Evolutionary conservation across 2,888 invertebrate species (phyloP).

Genomic region (Hypselothyrea guttata): DNA sequence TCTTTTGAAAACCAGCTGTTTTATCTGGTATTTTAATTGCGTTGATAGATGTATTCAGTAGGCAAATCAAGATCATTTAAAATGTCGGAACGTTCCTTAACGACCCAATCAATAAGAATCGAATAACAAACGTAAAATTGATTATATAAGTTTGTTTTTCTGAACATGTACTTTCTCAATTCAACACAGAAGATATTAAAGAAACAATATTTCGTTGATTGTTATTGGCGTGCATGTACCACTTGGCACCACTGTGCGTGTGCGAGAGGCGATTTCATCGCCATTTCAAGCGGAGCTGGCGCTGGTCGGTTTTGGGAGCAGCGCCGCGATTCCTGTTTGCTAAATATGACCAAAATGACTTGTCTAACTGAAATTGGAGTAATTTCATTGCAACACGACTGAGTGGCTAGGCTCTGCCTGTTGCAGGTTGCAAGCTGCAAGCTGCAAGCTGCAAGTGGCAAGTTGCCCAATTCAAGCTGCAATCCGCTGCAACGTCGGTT

Average conservation of each 20-base stretch:
- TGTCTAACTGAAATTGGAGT: constrained; percentile 76
- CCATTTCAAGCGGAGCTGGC: constrained; percentile 73
- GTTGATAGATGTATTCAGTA: too few relatives aligned
- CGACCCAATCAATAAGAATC: too few relatives aligned
- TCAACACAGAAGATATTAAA: too few relatives aligned
- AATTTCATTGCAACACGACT: constrained; percentile 64
- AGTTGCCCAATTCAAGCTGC: constrained; percentile 11
- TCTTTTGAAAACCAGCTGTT: too few relatives aligned
- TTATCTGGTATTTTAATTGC: too few relatives aligned
- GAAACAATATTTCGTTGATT: too few relatives aligned
- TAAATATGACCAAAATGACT: constrained; percentile 78
- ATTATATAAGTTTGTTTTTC: too few relatives aligned
- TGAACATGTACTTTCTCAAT: too few relatives aligned
- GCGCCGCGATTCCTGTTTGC: constrained; percentile 67
- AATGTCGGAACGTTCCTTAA: too few relatives aligned
- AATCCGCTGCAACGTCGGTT: constrained; percentile 43
- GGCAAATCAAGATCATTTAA: too few relatives aligned
- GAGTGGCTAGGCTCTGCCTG: not conserved
- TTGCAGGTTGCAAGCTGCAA: constrained; percentile 6
- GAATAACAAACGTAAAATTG: too few relatives aligned
- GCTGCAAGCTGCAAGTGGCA: constrained; percentile 15
- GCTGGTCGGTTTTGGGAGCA: constrained; percentile 49
- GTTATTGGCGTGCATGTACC: not conserved
- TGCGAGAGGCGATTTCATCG: constrained; percentile 75
- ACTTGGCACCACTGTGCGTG: constrained; percentile 39